Evolutionary conservation across 2,113 vertebrate species (phyloP), one percentile per base, ranked within the genome.

Genomic region (Anoplopoma fimbria): DNA sequence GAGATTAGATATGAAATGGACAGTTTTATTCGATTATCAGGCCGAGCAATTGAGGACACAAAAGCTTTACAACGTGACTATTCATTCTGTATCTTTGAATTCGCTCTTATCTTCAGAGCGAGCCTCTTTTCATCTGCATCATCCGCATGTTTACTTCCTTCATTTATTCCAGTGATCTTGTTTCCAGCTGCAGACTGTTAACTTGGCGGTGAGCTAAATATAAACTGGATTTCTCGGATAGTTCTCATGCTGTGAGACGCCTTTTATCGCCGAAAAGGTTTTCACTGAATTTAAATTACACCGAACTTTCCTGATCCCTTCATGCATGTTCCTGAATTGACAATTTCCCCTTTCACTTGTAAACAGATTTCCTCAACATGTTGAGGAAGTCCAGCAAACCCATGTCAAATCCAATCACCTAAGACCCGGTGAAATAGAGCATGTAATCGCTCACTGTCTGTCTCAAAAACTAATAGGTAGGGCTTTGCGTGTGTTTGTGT

Each of bases 341-440:
- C 17, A 10, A 12, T 47, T 64, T 60, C 14, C 33, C 9, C 36
- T 38, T 31, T 17, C 25, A 15, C 13, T 49, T 27, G 23, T 38
- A 1, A 62, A 23, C 68, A 29, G 15, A 38, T 63, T 58, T 81
- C 31, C 77, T 85, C 49, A 29, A 68, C 65, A 38, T 25, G 80
- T 61, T 40, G 47, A 87, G 69, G 70, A 81, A 67, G 76, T 86
- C 64, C 25, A 53, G 77, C 60, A 81, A 71, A 61, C 33, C 57
- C 57, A 47, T 27, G 68, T 83, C 49, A 33, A 57, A 82, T 84
- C 69, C 84, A 75, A 75, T 91, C 69, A 79, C 61, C 90, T 67
- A 73, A 81, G n/a, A 70, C 79, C 81, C 9, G 6, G 82, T 89
- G 90, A 93, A 91, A 31, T 91, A 85, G 92, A 90, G 93, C 91